Percentiles rank a stretch among this genome's conserved stretches.
Conservation (phyloP, 2,113 vertebrate species). For the Cygnus buccinator region DNA sequence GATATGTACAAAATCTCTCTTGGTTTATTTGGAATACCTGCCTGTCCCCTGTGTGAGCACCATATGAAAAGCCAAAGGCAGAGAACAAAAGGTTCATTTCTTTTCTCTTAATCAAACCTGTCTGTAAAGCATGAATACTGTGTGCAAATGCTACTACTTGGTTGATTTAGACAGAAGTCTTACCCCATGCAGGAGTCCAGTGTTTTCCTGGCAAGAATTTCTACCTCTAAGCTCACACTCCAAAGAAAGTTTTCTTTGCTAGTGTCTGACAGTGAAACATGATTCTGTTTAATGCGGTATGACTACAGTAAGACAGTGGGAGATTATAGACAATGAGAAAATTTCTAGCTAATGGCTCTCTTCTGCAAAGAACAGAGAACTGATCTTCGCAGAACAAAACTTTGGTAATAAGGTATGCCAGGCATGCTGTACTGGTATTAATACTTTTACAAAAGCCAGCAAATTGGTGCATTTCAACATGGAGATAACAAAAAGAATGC, state of each 20-base stretch:
- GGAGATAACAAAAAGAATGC: background rate
- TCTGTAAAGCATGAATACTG: slow-evolving; percentile 5
- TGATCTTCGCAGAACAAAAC: slow-evolving; percentile 19
- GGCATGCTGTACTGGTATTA: background rate
- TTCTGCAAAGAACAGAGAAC: slow-evolving; percentile 16
- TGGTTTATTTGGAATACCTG: background rate
- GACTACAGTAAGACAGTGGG: background rate
- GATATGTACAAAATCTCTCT: background rate
- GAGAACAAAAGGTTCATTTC: background rate
- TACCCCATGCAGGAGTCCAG: background rate
- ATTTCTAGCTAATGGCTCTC: slow-evolving; percentile 24
- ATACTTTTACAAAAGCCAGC: slow-evolving; percentile 17
- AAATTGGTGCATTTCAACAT: background rate
- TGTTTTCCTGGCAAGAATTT: slow-evolving; percentile 8
- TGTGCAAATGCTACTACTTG: background rate
- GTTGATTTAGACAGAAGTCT: background rate
- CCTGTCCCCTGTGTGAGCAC: background rate
- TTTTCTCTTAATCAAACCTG: background rate
- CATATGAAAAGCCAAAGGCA: background rate
- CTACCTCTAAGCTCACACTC: background rate
- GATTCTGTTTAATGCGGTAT: background rate
- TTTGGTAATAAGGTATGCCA: slow-evolving; percentile 31
- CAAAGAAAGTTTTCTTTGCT: slow-evolving; percentile 25
- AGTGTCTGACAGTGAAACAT: slow-evolving; percentile 20
- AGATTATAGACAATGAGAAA: slow-evolving; percentile 1